phyloP scores from a whole-genome alignment of 2,797 vertebrate genomes.

The Antrozous pallidus region DNA sequence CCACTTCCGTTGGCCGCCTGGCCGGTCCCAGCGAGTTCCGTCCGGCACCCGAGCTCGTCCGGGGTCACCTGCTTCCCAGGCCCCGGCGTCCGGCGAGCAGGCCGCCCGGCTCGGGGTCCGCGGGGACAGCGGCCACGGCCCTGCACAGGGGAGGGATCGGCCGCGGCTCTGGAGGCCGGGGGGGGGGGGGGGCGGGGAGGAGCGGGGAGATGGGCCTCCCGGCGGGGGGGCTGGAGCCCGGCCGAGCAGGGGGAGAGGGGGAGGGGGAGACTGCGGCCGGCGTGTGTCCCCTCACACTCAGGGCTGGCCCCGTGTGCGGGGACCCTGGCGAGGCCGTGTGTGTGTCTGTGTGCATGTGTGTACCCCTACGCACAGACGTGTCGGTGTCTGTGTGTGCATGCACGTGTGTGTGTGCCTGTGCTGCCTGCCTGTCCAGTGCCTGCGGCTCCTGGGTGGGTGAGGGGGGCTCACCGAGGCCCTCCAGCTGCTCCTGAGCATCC shows the following conservation, averaged over 20 bases:
- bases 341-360: too few relatives aligned
- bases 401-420: too few relatives aligned
- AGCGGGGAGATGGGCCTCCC: not conserved
- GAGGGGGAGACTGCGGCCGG: too few relatives aligned
- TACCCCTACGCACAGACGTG: too few relatives aligned
- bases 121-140: too few relatives aligned
- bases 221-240: not conserved
- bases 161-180: not conserved
- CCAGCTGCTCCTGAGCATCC: fast-evolving
- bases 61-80: fast-evolving
- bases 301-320: not conserved
- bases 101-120: fast-evolving
- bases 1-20: not conserved
- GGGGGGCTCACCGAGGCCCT: fast-evolving
- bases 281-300: fast-evolving
- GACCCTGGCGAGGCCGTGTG: fast-evolving
- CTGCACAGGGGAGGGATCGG: too few relatives aligned
- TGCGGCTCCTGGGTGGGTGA: not conserved
- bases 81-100: fast-evolving
- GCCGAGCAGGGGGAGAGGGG: not conserved
- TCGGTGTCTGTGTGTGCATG: too few relatives aligned
- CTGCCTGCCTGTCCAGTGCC: not conserved
- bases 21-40: not conserved
- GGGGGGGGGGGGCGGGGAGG: fast-evolving
- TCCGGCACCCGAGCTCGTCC: fast-evolving